Base-by-base conservation (phyloP, 2,888 invertebrate species). In the Melieria picta region DNA sequence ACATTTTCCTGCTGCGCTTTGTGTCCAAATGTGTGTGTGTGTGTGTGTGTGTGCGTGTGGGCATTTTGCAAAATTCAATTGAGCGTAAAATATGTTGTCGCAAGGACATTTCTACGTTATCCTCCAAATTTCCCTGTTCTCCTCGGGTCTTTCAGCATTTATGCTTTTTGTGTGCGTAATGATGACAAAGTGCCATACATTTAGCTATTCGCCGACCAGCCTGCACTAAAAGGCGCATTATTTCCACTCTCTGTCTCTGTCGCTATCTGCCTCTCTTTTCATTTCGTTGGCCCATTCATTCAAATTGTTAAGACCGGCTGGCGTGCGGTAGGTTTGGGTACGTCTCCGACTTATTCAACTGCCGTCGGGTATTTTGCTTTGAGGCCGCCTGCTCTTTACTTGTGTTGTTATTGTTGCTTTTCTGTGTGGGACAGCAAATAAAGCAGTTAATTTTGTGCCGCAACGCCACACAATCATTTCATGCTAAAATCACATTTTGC, bases 31-130 rank as follows among this genome's bases (percentile, higher is more conserved):
- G 30, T 30, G 30, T 30, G 30, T 30, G 3, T 57, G 30, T 11
- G 30, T 42, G n/a, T 62, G 47, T 42, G n/a, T 13, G 64, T 58
- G 52, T 56, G 61, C n/a, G 58, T 42, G 5, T 52, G 42, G 42
- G 48, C 50, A 52, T 42, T 13, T 30, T 30, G 30, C 30, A 9
- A 80, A 82, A 82, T 81, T 82, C 81, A 81, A 81, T 81, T 81
- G 81, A 81, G 81, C 81, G 81, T 80, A 81, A 81, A 81, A 82
- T 82, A 81, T 81, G 81, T 82, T 81, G 80, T 82, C 79, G 78
- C 79, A 63, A 67, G 72, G 65, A 65, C 52, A 65, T 72, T 70
- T 63, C 62, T 2, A 30, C 30, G 16, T 50, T 45, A 64, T 42
- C 30, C 30, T 30, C 56, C 58, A 16, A 48, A 61, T 30, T 10